Base-by-base conservation (phyloP, 2,797 vertebrate genomes). In the Psittacula echo region DNA sequence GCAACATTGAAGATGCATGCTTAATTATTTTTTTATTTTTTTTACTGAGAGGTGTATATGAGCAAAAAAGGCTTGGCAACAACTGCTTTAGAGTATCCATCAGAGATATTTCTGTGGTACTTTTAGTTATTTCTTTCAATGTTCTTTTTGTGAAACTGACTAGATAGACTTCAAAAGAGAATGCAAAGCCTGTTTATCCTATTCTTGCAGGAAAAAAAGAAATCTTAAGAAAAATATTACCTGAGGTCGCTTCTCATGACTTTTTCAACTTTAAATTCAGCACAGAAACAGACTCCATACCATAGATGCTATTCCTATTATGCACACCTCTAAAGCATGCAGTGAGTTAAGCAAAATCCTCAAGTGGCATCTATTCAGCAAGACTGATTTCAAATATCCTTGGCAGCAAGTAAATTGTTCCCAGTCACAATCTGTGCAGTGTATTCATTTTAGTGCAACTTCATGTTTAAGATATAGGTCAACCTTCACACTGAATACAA, bases 321-420 rank as follows among this genome's bases (percentile, higher is more conserved):
- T 13, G 32, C 1, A 4, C 67, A 47, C 23, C 22, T 82, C 74
- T 70, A 58, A 89, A 85, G 71, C 47, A 47, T 1, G 6, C 48
- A 77, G 56, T 0, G 11, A 88, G 42, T 73, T 54, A 68, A 90
- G 60, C 21, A 92, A 92, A 93, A 87, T 42, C 79, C 44, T 11
- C 41, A 86, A 66, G 39, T 5, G 27, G 27, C 64, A 89, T 53
- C 87, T 89, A 70, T 70, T 92, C 64, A 84, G 83, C 42, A 66
- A 86, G 26, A 60, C 61, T 29, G 84, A 37, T 61, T 94, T 84
- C 37, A 42, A 92, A 84, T 50, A 90, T 41, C 50, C 48, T 85
- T 93, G 84, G 83, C 73, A 94, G 77, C 62, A 93, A 86, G 32
- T 58, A 71, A 76, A 67, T 61, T 73, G 50, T 56, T 87, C 82